phyloP scores from a whole-genome alignment of 37 sponge, comb jelly and placozoan species.

The Chondrilla cf. caribensis region DNA sequence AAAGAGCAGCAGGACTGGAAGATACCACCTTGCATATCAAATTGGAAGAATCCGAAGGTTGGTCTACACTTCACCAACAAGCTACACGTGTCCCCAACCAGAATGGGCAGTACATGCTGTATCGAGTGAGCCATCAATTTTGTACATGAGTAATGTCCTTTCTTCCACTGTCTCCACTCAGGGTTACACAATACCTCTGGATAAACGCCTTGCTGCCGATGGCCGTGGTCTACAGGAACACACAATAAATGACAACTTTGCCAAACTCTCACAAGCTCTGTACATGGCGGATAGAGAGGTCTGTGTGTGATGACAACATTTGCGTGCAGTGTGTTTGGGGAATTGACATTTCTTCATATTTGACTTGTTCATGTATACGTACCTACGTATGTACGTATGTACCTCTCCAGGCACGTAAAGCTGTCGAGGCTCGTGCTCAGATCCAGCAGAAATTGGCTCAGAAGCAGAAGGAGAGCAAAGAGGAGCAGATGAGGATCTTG shows the following conservation, averaged over 20 bases:
- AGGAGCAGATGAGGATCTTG: conserved; percentile 75
- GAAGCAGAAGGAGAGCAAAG: conserved; percentile 87
- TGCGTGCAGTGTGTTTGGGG: no score
- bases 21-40: conserved; percentile 97
- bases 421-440: conserved; percentile 77
- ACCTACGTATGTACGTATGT: no score
- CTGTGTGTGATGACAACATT: background rate
- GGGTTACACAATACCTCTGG: conserved; percentile 98
- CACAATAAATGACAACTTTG: conserved; percentile 99
- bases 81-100: background rate
- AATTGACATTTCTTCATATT: no score
- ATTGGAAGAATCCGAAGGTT: conserved; percentile 96
- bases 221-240: conserved; percentile 96
- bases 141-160: no score
- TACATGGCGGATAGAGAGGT: conserved; percentile 99
- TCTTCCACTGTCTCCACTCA: background rate
- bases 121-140: background rate
- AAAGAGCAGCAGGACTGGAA: conserved; percentile 99
- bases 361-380: no score
- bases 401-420: conserved; percentile 81
- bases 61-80: background rate
- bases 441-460: conserved; percentile 89
- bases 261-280: conserved; percentile 95
- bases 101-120: background rate
- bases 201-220: conserved; percentile 97